Base-by-base conservation (phyloP, 2,888 invertebrate species). In the Carterocephalus palaemon region DNA sequence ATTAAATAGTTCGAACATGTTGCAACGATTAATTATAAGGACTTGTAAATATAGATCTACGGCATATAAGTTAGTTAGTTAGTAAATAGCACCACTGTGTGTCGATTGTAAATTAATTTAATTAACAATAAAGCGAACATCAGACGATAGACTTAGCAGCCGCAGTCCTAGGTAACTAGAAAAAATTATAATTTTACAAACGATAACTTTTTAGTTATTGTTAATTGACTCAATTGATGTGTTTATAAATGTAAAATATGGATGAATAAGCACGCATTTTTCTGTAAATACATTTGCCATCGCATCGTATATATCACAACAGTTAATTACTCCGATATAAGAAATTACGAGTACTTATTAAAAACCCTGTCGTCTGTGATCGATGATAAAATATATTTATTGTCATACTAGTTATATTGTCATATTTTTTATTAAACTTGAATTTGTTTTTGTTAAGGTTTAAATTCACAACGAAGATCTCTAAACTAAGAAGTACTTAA, bases 381-480 rank as follows among this genome's bases (percentile, higher is more conserved):
- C 15, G 16, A 8, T 4, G 2, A 29, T 29, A 29, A 16, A n/a
- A n/a, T 2, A 8, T 13, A 28, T 8, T 29, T 16, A 16, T 4
- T 16, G 16, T 29, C 4, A 29, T 29, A n/a, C 29, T 29, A 29
- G 15, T 12, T n/a, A 28, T 15, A 28, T 28, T 28, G 28, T 28
- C 15, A 15, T 28, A 15, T 16, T 29, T 29, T 16, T 8, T 16
- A 5, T 20, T 32, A 20, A n/a, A n/a, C n/a, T n/a, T n/a, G n/a
- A n/a, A n/a, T n/a, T n/a, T n/a, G n/a, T n/a, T n/a, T n/a, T n/a
- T n/a, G n/a, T n/a, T 34, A 23, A 10, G 23, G 16, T 34, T 23
- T 7, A 23, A 24, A 36, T 36, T 36, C 36, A 36, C 36, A 36
- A 36, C 36, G 36, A 36, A 36, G 36, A 36, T 36, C 36, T 29